phyloP scores from a whole-genome alignment of 2,888 invertebrate genomes.

The Stenichneumon culpator region DNA sequence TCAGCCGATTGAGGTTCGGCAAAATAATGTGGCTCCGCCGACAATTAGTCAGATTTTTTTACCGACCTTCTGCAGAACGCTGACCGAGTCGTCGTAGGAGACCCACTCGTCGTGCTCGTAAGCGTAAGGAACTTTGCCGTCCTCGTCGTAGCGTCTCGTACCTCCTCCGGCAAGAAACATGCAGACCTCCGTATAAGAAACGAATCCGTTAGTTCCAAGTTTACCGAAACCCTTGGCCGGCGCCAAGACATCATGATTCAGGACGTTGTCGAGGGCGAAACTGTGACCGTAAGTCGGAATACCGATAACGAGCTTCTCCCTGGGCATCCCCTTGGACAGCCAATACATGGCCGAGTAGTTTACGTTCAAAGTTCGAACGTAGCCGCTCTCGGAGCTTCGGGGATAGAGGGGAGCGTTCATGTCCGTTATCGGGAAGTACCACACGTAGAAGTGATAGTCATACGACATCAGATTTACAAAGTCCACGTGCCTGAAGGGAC shows the following conservation, averaged over 20 bases:
- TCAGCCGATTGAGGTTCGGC: no score
- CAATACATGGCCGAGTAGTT: constrained; percentile 94
- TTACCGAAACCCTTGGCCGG: constrained; percentile 90
- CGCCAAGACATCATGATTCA: constrained; percentile 89
- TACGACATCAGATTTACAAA: constrained; percentile 97
- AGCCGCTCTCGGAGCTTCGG: constrained; percentile 87
- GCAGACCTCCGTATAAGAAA: constrained; percentile 90
- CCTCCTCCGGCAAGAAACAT: constrained; percentile 88
- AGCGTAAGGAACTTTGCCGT: constrained; percentile 92
- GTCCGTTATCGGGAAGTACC: constrained; percentile 92
- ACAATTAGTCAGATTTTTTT: not conserved
- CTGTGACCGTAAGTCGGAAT: constrained; percentile 94
- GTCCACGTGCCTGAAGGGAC: constrained; percentile 88
- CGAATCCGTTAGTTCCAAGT: constrained; percentile 90
- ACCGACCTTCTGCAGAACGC: constrained; percentile 89
- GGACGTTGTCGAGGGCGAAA: constrained; percentile 88
- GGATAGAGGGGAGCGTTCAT: constrained; percentile 93
- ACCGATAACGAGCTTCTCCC: constrained; percentile 92
- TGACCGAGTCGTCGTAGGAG: constrained; percentile 91
- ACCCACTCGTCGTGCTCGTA: constrained; percentile 92
- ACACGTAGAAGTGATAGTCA: constrained; percentile 93
- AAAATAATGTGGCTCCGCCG: no score
- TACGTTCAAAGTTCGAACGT: constrained; percentile 91
- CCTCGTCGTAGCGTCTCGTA: constrained; percentile 88
- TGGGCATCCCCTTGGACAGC: constrained; percentile 91